A percentile compares a stretch with the other conserved stretches of the same genome.
These are phyloP conservation scores for Drosophila mauritiana DNA, from an alignment of 1,140 invertebrate species.

Conservation along the genomic window DNA sequence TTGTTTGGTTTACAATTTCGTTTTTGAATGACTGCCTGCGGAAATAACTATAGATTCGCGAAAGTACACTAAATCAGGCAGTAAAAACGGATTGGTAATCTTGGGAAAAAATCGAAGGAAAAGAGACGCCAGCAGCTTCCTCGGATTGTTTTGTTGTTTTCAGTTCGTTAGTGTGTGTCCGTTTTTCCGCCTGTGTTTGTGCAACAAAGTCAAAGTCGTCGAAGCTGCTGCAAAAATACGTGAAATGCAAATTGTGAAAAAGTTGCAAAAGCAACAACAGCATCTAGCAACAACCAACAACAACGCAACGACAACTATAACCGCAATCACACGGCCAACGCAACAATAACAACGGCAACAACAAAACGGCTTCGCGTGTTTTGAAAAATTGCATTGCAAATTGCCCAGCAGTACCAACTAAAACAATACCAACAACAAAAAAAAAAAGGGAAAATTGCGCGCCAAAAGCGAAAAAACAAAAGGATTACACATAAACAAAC, in stretches of 20 bases:
- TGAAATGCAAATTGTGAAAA: slow-evolving; percentile 74
- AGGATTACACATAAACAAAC: slow-evolving; percentile 66
- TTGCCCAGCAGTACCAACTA: slow-evolving; percentile 10
- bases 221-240: slow-evolving; percentile 56
- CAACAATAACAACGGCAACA: slow-evolving; percentile 32
- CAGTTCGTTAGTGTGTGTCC: slow-evolving; percentile 17
- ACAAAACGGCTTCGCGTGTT: slow-evolving; percentile 67
- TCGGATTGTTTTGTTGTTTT: slow-evolving; percentile 47
- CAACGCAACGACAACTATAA: slow-evolving; percentile 31
- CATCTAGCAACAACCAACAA: slow-evolving; percentile 37
- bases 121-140: slow-evolving; percentile 47
- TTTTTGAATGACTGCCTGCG: neutral
- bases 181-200: slow-evolving; percentile 18
- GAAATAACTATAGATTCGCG: slow-evolving; percentile 1
- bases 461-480: slow-evolving; percentile 71
- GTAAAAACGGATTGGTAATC: slow-evolving; percentile 39
- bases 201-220: slow-evolving; percentile 56
- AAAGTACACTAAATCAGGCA: slow-evolving; percentile 36
- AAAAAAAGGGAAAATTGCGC: slow-evolving; percentile 57
- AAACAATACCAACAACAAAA: slow-evolving; percentile 24
- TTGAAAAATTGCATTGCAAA: slow-evolving; percentile 50
- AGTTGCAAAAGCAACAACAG: slow-evolving; percentile 32
- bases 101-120: slow-evolving; percentile 24
- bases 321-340: slow-evolving; percentile 32
- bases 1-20: neutral